A percentile compares a stretch with the other conserved stretches of the same genome.
These are phyloP conservation scores for Ostrea denselamellosa DNA, from an alignment of 1,140 invertebrate genomes.

Conservation along the genomic window DNA sequence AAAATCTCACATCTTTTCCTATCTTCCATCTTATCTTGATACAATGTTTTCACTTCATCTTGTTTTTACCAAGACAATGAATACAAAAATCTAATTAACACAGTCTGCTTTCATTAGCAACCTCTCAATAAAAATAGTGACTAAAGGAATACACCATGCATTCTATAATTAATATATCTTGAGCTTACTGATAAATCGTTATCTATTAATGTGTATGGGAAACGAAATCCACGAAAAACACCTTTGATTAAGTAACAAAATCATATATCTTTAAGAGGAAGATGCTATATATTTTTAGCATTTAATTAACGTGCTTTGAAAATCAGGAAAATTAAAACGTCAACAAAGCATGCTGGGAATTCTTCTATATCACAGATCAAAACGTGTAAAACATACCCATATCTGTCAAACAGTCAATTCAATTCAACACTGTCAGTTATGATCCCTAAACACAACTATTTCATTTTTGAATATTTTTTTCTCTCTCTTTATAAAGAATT, in stretches of 20 bases:
- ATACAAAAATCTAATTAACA: not conserved
- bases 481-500: not conserved
- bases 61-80: not conserved
- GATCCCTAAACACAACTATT: not conserved
- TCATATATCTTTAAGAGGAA: not conserved
- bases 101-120: not conserved
- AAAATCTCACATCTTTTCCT: not conserved
- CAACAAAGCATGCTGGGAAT: constrained; percentile 32
- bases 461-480: not conserved
- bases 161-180: not conserved
- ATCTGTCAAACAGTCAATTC: not conserved
- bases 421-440: not conserved
- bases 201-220: too few species aligned
- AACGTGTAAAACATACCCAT: not conserved
- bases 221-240: not conserved
- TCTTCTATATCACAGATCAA: not conserved
- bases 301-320: not conserved
- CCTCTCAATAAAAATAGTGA: not conserved
- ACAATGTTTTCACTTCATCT: not conserved
- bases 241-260: not conserved
- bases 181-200: not conserved
- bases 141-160: not conserved
- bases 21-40: not conserved
- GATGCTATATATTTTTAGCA: not conserved
- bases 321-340: not conserved